phyloP scores from a whole-genome alignment of 2,888 invertebrate species.

The Hymenopus coronatus region DNA sequence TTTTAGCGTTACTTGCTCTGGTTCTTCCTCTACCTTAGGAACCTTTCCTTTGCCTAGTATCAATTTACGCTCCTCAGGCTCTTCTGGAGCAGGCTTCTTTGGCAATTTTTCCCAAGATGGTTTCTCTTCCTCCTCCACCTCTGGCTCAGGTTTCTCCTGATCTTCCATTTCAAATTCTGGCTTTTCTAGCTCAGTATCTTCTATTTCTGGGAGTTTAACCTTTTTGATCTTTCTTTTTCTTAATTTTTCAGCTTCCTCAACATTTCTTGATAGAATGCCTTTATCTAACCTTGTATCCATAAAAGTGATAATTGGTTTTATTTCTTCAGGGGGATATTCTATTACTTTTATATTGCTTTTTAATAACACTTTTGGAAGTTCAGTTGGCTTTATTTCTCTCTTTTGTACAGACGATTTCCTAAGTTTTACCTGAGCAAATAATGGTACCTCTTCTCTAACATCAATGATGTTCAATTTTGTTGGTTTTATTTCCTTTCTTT shows the following conservation, averaged over 20 bases:
- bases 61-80: conserved; percentile 44
- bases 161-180: conserved; percentile 47
- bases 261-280: conserved; percentile 68
- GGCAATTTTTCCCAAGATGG: conserved; percentile 45
- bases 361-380: conserved; percentile 64
- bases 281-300: conserved; percentile 54
- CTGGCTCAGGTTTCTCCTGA: conserved; percentile 45
- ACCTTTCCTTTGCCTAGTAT: conserved; percentile 44
- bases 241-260: conserved; percentile 65
- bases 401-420: conserved; percentile 58
- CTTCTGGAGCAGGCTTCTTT: conserved; percentile 50
- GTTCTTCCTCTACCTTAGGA: conserved; percentile 41
- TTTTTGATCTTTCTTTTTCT: conserved; percentile 59
- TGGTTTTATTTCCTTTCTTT: conserved; percentile 54
- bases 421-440: conserved; percentile 65
- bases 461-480: conserved; percentile 58
- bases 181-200: conserved; percentile 57
- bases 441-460: conserved; percentile 52
- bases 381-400: conserved; percentile 45
- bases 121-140: conserved; percentile 47
- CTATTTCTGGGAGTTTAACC: conserved; percentile 55
- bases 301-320: conserved; percentile 52
- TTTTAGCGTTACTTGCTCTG: conserved; percentile 52
- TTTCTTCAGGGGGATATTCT: conserved; percentile 53
- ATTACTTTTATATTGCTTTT: conserved; percentile 66